phyloP scores from a whole-genome alignment of 2,113 vertebrate genomes.

The Sinocyclocheilus anophthalmus region DNA sequence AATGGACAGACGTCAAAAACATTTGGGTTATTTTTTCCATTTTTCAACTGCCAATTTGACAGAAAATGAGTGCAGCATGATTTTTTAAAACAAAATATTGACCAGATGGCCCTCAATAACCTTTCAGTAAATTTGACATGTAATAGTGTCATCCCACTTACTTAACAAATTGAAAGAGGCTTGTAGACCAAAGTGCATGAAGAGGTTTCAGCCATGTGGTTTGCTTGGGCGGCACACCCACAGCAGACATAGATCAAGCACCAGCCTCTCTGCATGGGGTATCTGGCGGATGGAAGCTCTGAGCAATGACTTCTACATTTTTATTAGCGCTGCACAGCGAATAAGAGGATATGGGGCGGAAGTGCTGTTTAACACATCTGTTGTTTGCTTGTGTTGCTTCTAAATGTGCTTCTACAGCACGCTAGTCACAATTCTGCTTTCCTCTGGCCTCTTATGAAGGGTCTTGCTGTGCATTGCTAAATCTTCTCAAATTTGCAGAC shows the following conservation, averaged over 20 bases:
- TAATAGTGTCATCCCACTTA: not conserved
- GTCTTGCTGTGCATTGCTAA: not conserved
- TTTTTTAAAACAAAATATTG: not conserved
- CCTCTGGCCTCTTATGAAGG: not conserved
- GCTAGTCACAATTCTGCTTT: constrained; percentile 1
- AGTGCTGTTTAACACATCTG: not conserved
- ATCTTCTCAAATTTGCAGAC: not conserved
- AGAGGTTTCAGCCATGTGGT: constrained; percentile 31
- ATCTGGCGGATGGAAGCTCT: not conserved
- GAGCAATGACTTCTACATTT: not conserved
- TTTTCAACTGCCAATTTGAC: not conserved
- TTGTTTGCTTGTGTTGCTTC: constrained; percentile 6
- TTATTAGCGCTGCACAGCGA: not conserved
- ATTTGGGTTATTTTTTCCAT: not conserved
- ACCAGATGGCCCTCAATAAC: not conserved
- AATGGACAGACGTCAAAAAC: not conserved
- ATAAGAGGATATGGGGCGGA: constrained; percentile 15
- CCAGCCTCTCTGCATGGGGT: not conserved
- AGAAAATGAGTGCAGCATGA: not conserved
- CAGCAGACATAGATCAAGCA: constrained; percentile 26
- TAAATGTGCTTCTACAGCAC: not conserved
- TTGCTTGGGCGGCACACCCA: not conserved
- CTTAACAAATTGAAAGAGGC: not conserved
- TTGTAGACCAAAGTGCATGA: constrained; percentile 4
- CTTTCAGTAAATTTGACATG: not conserved